phyloP scores from a whole-genome alignment of 1,140 invertebrate genomes.

The Manduca sexta region DNA sequence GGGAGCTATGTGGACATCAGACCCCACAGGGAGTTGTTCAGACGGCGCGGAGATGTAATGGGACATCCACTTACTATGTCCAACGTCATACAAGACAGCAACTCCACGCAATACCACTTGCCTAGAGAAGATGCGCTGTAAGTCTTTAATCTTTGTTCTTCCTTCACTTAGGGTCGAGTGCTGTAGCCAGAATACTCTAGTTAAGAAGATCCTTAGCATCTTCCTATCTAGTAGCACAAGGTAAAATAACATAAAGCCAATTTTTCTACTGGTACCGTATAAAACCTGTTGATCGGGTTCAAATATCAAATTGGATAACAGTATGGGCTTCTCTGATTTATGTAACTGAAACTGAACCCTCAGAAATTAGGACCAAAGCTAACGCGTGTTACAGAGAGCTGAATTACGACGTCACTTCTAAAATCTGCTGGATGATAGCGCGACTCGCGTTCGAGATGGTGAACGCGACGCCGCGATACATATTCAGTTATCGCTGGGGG shows the following conservation, averaged over 20 bases:
- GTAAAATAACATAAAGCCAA: no score
- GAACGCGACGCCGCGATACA: constrained; percentile 42
- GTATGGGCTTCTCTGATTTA: no score
- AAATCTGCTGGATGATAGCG: constrained; percentile 37
- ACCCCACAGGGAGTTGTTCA: constrained; percentile 29
- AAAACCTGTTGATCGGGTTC: no score
- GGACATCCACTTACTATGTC: constrained; percentile 44
- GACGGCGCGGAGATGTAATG: constrained; percentile 37
- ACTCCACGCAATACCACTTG: constrained; percentile 41
- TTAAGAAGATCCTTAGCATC: no score
- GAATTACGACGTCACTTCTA: constrained; percentile 34
- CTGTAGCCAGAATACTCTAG: no score
- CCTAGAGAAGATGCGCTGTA: constrained; percentile 46
- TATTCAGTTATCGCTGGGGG: constrained; percentile 48
- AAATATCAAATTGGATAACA: no score
- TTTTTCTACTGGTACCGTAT: no score
- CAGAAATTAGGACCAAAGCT: not conserved
- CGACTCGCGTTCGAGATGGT: constrained; percentile 39
- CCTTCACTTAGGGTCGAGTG: no score
- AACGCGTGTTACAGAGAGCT: constrained; percentile 25
- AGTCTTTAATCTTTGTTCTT: constrained; percentile 6
- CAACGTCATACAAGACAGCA: constrained; percentile 53
- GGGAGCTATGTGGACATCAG: constrained; percentile 26
- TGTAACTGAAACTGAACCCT: no score
- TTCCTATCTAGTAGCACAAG: no score